These are phyloP conservation scores for Meliscaeva auricollis DNA, from an alignment of 2,888 invertebrate genomes.

Conservation along the genomic window DNA sequence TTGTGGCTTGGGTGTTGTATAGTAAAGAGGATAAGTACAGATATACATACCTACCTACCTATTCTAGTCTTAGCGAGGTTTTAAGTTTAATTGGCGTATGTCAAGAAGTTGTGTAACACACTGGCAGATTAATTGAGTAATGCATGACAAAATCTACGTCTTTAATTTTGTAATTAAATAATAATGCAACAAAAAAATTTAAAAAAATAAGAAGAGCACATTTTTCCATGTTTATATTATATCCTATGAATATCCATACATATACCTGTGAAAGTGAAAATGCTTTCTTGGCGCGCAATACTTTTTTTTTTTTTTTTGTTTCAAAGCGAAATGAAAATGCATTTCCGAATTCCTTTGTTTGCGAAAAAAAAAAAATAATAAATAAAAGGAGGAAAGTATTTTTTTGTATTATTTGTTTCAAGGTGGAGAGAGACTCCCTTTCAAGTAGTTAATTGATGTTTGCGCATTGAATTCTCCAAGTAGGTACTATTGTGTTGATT, in stretches of 20 bases:
- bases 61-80: slow-evolving; percentile 35
- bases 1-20: slow-evolving; percentile 37
- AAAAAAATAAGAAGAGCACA: slow-evolving; percentile 20
- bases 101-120: slow-evolving; percentile 49
- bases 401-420: not conserved
- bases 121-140: slow-evolving; percentile 54
- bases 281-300: not conserved
- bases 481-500: too few relatives aligned
- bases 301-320: not conserved
- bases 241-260: not conserved
- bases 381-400: not conserved
- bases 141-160: slow-evolving; percentile 32
- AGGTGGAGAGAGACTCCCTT: not conserved
- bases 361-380: not conserved
- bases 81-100: slow-evolving; percentile 58
- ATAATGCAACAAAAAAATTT: not conserved
- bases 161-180: slow-evolving; percentile 38
- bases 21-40: not conserved
- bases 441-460: slow-evolving; percentile 1
- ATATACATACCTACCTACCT: not conserved
- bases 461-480: too few relatives aligned
- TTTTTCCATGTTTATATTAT: too few relatives aligned
- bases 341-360: slow-evolving; percentile 34
- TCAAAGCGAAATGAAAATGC: slow-evolving; percentile 16
- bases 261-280: slow-evolving; percentile 1